phyloP scores from a whole-genome alignment of 2,113 vertebrate genomes.

The Anoplopoma fimbria region DNA sequence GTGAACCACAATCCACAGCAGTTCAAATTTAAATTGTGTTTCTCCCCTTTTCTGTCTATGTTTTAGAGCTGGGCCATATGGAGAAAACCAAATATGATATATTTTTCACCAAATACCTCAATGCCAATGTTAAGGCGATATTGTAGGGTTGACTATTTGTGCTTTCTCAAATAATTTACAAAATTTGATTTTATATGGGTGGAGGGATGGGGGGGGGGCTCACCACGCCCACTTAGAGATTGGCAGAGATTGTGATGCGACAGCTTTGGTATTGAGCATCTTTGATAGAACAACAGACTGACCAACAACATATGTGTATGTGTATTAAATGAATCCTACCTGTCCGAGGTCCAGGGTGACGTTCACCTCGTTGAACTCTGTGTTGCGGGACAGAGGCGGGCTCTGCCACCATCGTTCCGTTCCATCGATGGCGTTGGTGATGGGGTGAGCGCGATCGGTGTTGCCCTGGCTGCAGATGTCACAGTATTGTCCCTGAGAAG shows the following conservation, averaged over 20 bases:
- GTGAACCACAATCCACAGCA: not conserved
- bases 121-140: not conserved
- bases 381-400: conserved; percentile 92
- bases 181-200: no score
- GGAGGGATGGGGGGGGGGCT: no score
- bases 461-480: conserved; percentile 90
- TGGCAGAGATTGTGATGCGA: not conserved
- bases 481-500: conserved; percentile 94
- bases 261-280: no score
- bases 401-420: conserved; percentile 99
- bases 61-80: not conserved
- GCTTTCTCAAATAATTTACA: no score
- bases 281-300: not conserved
- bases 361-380: conserved; percentile 95
- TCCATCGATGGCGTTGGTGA: conserved; percentile 94
- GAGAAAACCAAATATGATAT: not conserved
- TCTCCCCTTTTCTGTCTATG: not conserved
- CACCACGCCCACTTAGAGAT: not conserved
- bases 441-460: conserved; percentile 92
- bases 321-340: conserved; percentile 81
- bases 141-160: not conserved
- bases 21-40: not conserved
- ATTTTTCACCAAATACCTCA: not conserved
- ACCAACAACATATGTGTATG: not conserved
- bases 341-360: conserved; percentile 97